Base-by-base conservation (phyloP, 2,797 vertebrate species). In the Rhinella marina region DNA sequence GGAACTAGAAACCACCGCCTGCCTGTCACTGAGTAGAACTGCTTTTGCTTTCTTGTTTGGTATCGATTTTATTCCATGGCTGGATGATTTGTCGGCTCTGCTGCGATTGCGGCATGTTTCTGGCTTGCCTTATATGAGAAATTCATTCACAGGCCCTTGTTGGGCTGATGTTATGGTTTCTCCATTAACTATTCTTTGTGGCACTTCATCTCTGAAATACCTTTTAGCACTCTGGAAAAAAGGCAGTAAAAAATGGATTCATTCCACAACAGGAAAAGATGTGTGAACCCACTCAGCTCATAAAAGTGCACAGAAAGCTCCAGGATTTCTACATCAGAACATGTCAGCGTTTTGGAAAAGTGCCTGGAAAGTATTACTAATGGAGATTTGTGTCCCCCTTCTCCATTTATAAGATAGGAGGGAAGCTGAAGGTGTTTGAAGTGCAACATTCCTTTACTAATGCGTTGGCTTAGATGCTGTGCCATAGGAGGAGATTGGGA, bases 291-390 rank as follows among this genome's bases (percentile, higher is more conserved):
- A 7, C 73, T 86, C 79, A 21, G 84, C 84, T 86, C 80, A 82
- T 86, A 89, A 86, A 86, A 82, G 78, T 56, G n/a, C 48, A 59
- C 4, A 83, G 80, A 83, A 86, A 86, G 72, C 75, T 79, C 54
- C 81, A 89, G 73, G 85, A 83, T 79, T 64, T 84, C 62, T 86
- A 62, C 62, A 70, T 27, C 21, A 48, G 77, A 84, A 84, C 76
- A 80, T 83, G 88, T 89, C 81, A 50, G 81, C 81, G 2, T 73
- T 70, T 76, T 89, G 88, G 88, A 89, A 79, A 50, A 61, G 13
- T 84, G 88, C 88, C 88, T 87, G 88, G 88, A 87, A 89, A 89
- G 50, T 86, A 79, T 86, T 86, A 87, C 88, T 87, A 84, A 87
- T 86, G 85, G 70, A 79, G 85, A 64, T 50, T 75, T 84, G 88